phyloP scores from a whole-genome alignment of 2,797 vertebrate species.

The Macropodus opercularis region DNA sequence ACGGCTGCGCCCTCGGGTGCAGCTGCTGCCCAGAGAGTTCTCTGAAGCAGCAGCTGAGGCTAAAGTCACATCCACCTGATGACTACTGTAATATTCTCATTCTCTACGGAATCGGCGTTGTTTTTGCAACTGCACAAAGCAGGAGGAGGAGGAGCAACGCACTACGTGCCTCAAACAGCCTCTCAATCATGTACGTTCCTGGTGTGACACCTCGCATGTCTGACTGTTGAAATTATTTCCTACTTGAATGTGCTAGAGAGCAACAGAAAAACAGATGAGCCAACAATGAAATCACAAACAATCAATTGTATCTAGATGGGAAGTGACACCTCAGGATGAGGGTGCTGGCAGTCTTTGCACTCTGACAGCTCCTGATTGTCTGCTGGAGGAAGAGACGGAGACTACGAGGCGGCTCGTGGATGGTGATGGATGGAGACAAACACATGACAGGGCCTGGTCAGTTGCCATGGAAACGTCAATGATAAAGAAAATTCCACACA shows the following conservation, averaged over 20 bases:
- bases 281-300: conserved; percentile 23
- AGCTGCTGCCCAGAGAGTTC: conserved; percentile 58
- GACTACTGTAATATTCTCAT: conserved; percentile 23
- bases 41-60: conserved; percentile 12
- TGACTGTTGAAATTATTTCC: conserved; percentile 7
- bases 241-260: background rate
- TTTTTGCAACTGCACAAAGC: conserved; percentile 11
- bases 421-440: conserved; percentile 41
- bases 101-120: conserved; percentile 22
- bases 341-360: conserved; percentile 38
- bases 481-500: background rate
- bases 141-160: background rate
- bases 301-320: conserved; percentile 39
- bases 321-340: conserved; percentile 41
- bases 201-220: conserved; percentile 1
- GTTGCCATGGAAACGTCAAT: conserved; percentile 63
- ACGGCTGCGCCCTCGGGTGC: conserved; percentile 40
- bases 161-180: background rate
- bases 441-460: conserved; percentile 31
- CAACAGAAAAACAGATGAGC: background rate
- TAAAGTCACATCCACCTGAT: conserved; percentile 27
- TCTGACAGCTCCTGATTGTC: conserved; percentile 56
- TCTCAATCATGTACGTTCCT: conserved; percentile 4
- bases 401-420: conserved; percentile 16
- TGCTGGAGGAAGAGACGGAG: conserved; percentile 39